These are phyloP conservation scores for Hippoglossus hippoglossus DNA, from an alignment of 2,797 vertebrate genomes.

Conservation along the genomic window DNA sequence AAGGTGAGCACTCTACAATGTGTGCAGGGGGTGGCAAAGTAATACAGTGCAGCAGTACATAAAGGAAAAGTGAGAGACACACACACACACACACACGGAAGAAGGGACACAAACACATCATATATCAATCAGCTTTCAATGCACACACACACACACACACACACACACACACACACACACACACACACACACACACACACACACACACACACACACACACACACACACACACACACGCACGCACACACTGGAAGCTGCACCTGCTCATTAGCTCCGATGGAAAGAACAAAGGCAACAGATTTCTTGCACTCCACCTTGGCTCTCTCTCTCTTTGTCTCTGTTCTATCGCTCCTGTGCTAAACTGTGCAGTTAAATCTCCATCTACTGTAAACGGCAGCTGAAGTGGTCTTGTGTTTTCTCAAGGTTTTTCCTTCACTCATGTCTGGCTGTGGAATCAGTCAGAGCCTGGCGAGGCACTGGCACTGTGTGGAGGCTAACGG, in stretches of 20 bases:
- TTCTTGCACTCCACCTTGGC: slow-evolving; percentile 34
- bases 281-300: slow-evolving; percentile 51
- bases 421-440: slow-evolving; percentile 53
- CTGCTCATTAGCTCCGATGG: slow-evolving; percentile 77
- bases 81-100: background rate
- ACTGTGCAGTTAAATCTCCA: slow-evolving; percentile 50
- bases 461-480: slow-evolving; percentile 35
- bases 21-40: slow-evolving; percentile 8
- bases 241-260: slow-evolving; percentile 11
- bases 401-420: slow-evolving; percentile 58
- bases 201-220: background rate
- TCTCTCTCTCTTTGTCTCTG: slow-evolving; percentile 18
- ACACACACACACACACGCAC: background rate
- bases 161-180: slow-evolving; percentile 1
- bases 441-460: slow-evolving; percentile 47
- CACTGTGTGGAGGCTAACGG: slow-evolving; percentile 5
- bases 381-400: slow-evolving; percentile 52
- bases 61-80: background rate
- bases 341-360: slow-evolving; percentile 21
- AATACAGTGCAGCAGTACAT: slow-evolving; percentile 19
- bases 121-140: slow-evolving; percentile 25
- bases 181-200: slow-evolving; percentile 5
- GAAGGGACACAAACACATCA: background rate
- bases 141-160: slow-evolving; percentile 1
- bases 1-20: slow-evolving; percentile 31